Percentiles rank a stretch among this genome's conserved stretches.
These are phyloP conservation scores for Brachionus plicatilis DNA, from an alignment of 1,140 invertebrate genomes.

Conservation along the genomic window DNA sequence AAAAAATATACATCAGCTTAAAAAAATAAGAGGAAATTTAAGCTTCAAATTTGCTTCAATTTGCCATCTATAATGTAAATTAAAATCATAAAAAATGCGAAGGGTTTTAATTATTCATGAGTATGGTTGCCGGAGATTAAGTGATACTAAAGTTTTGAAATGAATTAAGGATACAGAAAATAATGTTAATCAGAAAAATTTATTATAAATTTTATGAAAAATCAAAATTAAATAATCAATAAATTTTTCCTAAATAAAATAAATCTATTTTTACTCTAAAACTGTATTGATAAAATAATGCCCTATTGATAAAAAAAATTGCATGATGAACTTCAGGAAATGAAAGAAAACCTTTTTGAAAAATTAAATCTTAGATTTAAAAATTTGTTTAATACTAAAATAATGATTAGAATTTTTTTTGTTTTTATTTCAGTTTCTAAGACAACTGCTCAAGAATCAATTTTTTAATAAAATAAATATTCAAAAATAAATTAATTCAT, in stretches of 20 bases:
- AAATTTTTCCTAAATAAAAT: not conserved
- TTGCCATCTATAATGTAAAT: not conserved
- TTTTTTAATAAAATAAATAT: too few relatives aligned
- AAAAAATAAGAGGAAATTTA: not conserved
- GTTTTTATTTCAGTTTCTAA: too few relatives aligned
- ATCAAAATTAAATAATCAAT: not conserved
- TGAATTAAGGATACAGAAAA: not conserved
- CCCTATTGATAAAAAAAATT: too few relatives aligned
- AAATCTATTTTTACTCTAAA: not conserved
- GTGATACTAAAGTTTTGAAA: not conserved
- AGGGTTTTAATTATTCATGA: not conserved
- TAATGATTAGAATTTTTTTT: too few relatives aligned
- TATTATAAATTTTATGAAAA: not conserved
- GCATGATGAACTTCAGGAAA: too few relatives aligned
- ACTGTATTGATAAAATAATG: too few relatives aligned
- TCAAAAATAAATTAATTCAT: too few relatives aligned
- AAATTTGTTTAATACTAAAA: too few relatives aligned
- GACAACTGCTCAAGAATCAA: too few relatives aligned
- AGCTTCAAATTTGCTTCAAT: not conserved
- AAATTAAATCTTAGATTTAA: too few relatives aligned
- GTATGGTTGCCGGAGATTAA: not conserved
- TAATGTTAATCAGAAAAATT: not conserved
- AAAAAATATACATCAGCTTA: not conserved
- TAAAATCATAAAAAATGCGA: constrained; percentile 14
- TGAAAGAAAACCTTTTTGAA: too few relatives aligned